These are phyloP conservation scores for Pycnonotus jocosus DNA, from an alignment of 2,113 vertebrate genomes.

Conservation along the genomic window DNA sequence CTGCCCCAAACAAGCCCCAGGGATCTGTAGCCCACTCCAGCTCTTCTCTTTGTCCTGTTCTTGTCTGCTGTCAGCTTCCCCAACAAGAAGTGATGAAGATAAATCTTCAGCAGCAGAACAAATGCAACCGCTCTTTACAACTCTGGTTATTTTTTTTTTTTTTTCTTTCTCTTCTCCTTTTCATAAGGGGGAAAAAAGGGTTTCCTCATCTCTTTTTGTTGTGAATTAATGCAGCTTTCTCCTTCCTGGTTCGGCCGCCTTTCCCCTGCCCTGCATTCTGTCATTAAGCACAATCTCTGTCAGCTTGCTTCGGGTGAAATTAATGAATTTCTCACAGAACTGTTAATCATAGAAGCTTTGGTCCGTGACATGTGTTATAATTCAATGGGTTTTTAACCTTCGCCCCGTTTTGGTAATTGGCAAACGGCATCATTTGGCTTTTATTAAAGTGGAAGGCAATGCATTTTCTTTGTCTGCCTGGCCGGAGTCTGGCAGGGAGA, in stretches of 20 bases:
- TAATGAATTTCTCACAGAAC: constrained; percentile 68
- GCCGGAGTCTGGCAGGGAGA: constrained; percentile 5
- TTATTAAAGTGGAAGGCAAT: constrained; percentile 60
- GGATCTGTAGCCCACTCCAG: background rate
- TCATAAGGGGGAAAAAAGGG: background rate
- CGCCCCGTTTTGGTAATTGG: constrained; percentile 63
- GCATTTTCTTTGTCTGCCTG: constrained; percentile 43
- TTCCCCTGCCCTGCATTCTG: constrained; percentile 46
- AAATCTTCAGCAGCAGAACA: constrained; percentile 24
- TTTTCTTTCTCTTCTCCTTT: background rate
- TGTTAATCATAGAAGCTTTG: constrained; percentile 68
- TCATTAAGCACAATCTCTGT: constrained; percentile 59
- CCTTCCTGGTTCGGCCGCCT: background rate
- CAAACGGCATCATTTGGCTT: constrained; percentile 66
- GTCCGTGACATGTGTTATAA: constrained; percentile 64
- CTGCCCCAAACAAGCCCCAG: background rate
- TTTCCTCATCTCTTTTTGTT: background rate
- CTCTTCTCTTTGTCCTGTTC: background rate
- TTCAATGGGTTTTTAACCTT: constrained; percentile 65
- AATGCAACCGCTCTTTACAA: background rate
- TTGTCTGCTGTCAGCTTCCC: background rate
- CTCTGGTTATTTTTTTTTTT: background rate
- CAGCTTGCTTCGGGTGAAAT: constrained; percentile 56
- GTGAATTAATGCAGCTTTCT: constrained; percentile 46
- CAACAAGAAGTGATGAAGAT: constrained; percentile 28